Evolutionary conservation across 2,797 vertebrate species (phyloP).

Genomic region (Podargus strigoides): DNA sequence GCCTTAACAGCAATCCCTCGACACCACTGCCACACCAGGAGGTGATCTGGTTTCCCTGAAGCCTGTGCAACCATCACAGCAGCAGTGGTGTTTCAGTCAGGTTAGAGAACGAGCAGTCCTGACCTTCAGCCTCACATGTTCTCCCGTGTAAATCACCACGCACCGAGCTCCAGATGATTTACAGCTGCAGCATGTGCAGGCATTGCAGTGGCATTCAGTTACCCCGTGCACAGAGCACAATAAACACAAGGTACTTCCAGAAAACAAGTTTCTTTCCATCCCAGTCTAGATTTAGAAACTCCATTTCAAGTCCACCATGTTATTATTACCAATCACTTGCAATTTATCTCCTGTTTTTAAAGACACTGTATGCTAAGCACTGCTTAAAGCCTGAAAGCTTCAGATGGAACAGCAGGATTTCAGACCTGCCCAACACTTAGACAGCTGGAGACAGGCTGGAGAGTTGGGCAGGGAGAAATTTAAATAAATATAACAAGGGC

Average conservation of each 20-base stretch:
- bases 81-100: background rate
- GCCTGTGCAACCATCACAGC: too few relatives aligned
- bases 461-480: too few relatives aligned
- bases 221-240: accelerated
- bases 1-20: background rate
- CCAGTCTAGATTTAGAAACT: background rate
- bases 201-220: too few relatives aligned
- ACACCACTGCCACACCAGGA: background rate
- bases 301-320: background rate
- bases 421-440: background rate
- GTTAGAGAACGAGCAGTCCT: background rate
- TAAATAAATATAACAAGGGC: too few relatives aligned
- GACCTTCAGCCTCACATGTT: background rate
- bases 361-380: background rate
- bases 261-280: background rate
- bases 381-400: background rate
- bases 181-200: background rate
- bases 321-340: background rate
- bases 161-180: background rate
- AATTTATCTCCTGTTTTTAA: background rate
- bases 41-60: background rate
- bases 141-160: background rate
- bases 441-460: too few relatives aligned
- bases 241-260: background rate
- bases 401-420: background rate